These are phyloP conservation scores for Protobothrops flavoviridis DNA, from an alignment of 2,113 vertebrate genomes.

Conservation along the genomic window DNA sequence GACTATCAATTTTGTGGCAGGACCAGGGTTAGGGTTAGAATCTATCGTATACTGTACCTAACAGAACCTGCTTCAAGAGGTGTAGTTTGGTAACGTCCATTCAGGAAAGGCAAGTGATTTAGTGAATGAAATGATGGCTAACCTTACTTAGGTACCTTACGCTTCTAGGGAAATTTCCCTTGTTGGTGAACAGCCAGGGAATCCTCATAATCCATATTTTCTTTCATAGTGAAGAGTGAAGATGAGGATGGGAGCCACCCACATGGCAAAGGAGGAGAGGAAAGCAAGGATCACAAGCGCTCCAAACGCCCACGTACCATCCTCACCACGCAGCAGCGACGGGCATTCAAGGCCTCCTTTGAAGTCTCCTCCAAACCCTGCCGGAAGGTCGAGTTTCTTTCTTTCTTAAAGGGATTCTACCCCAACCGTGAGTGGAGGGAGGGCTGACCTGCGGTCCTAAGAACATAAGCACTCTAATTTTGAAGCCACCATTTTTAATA, in stretches of 20 bases:
- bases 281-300: slow-evolving; percentile 84
- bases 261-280: slow-evolving; percentile 77
- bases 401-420: background rate
- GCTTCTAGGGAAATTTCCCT: background rate
- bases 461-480: background rate
- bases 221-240: slow-evolving; percentile 83
- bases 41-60: background rate
- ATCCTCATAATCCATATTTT: background rate
- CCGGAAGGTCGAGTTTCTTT: slow-evolving; percentile 74
- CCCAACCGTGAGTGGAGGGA: background rate
- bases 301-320: slow-evolving; percentile 89
- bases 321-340: slow-evolving; percentile 87
- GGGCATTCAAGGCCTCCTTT: slow-evolving; percentile 91
- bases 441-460: too few species aligned
- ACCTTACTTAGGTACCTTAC: background rate
- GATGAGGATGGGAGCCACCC: slow-evolving; percentile 79
- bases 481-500: background rate
- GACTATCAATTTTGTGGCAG: background rate
- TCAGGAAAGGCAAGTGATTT: background rate
- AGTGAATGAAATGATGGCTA: background rate
- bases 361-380: slow-evolving; percentile 91
- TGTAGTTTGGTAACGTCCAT: background rate
- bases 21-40: background rate
- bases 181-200: background rate
- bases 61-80: background rate